Evolutionary conservation across 2,113 vertebrate species (phyloP), one percentile per base, ranked within the genome.

Genomic region (Urocolius indicus): DNA sequence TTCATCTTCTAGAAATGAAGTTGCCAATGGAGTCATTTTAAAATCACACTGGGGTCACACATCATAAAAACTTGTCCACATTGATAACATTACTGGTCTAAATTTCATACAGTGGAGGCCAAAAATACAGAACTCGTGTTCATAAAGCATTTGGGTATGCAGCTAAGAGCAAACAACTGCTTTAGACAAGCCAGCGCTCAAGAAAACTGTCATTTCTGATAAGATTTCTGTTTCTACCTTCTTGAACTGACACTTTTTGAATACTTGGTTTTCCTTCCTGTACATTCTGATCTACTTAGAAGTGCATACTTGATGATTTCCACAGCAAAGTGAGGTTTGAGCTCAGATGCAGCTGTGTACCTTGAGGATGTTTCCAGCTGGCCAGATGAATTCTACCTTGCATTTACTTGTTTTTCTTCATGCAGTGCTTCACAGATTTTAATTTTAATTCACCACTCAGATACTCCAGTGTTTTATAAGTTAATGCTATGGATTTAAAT

Each of bases 291-390:
- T 91, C 78, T 68, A 88, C 82, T 90, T 67, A 80, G 71, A 95
- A 94, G 91, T 80, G 84, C 59, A 29, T 80, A 94, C 86, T 91
- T 91, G 63, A 91, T 63, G 67, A 87, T 71, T 84, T 95, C 63
- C 74, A 48, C 12, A 55, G 81, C 71, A 89, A 89, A 91, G 66
- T 22, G 30, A 73, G 67, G 41, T 74, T 34, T 55, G 51, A 79
- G 43, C 76, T 87, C 45, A 43, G 75, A 86, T 62, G 77, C 76
- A 92, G 83, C 83, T 93, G 86, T 3, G 6, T 81, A 90, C 68
- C 90, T 91, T 74, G 41, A 89, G 91, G 94, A 76, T 87, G 55
- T 29, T 92, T 92, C 82, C 92, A 72, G 69, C 61, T 89, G 84
- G 41, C 58, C 81, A 48, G 36, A 78, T 38, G 59, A 77, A 84